A percentile compares a stretch with the other conserved stretches of the same genome.
Conservation (phyloP, 2,797 vertebrate species). For the Epinephelus coioides region DNA sequence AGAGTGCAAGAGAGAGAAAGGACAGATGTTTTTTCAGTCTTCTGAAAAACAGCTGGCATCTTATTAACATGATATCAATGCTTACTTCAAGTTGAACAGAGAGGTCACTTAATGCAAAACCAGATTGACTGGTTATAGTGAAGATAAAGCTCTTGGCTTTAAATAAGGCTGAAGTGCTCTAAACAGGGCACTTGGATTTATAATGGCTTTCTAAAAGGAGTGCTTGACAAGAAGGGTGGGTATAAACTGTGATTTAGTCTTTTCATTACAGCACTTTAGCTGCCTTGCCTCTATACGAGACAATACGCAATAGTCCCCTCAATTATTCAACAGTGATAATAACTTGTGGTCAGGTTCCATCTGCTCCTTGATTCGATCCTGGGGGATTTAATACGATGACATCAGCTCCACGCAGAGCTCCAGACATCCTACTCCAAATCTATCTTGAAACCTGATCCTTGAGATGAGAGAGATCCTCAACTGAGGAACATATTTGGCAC, state of each 20-base stretch:
- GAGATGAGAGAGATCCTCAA: constrained; percentile 70
- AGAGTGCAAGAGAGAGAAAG: constrained; percentile 2
- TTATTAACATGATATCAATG: constrained; percentile 26
- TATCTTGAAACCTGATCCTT: constrained; percentile 75
- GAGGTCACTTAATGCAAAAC: constrained; percentile 27
- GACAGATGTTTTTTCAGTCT: constrained; percentile 6
- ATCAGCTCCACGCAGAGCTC: constrained; percentile 64
- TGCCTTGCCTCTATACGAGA: constrained; percentile 37
- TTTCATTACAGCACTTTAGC: constrained; percentile 46
- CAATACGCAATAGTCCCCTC: constrained; percentile 40
- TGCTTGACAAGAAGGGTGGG: constrained; percentile 17
- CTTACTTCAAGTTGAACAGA: constrained; percentile 41
- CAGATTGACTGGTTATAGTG: constrained; percentile 12
- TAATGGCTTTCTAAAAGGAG: constrained; percentile 44
- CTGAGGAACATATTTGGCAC: constrained; percentile 72
- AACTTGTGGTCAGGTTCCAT: constrained; percentile 66
- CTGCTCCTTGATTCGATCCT: constrained; percentile 59
- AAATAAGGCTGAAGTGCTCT: constrained; percentile 35
- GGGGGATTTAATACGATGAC: constrained; percentile 63
- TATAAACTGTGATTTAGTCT: constrained; percentile 37
- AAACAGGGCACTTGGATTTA: constrained; percentile 41
- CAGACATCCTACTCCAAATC: constrained; percentile 60
- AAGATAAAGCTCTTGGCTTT: constrained; percentile 47
- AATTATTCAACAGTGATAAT: constrained; percentile 72
- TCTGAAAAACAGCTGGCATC: constrained; percentile 32